A percentile compares a stretch with the other conserved stretches of the same genome.
These are phyloP conservation scores for Caenorhabditis sp. DNA, from an alignment of 2,888 invertebrate genomes.

Conservation along the genomic window DNA sequence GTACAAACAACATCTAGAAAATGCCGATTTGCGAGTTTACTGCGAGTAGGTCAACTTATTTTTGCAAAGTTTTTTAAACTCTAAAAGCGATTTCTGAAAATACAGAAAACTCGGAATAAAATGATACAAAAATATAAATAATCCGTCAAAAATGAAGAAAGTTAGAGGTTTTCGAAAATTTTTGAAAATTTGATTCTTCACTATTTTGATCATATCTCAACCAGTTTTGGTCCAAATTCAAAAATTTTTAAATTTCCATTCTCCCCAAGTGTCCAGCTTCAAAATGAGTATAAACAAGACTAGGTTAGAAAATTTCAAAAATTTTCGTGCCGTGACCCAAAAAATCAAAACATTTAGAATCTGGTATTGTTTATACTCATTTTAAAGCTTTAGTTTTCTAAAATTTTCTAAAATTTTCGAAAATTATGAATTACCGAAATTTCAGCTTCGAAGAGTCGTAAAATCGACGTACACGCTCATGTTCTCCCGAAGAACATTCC, in stretches of 20 bases:
- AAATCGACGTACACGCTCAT: constrained; percentile 86
- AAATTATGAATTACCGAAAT: not conserved
- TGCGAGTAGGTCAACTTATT: constrained; percentile 34
- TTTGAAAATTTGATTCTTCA: too few relatives aligned
- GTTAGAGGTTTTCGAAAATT: too few relatives aligned
- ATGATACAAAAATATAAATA: not conserved
- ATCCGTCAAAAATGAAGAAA: not conserved
- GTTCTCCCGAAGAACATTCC: constrained; percentile 86
- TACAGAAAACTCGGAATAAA: not conserved
- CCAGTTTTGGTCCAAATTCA: not conserved
- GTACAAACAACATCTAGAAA: not conserved
- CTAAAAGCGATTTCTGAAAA: too few relatives aligned
- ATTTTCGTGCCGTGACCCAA: not conserved
- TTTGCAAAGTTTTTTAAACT: too few relatives aligned
- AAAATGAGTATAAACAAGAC: not conserved
- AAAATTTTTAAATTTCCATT: not conserved
- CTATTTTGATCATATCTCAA: not conserved
- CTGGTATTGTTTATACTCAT: too few relatives aligned
- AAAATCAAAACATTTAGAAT: too few relatives aligned
- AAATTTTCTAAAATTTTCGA: too few relatives aligned
- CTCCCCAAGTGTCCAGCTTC: not conserved
- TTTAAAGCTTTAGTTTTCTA: not conserved
- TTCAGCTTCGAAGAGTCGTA: constrained; percentile 77
- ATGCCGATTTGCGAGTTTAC: constrained; percentile 62
- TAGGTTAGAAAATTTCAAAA: not conserved